Evolutionary conservation across 2,797 vertebrate genomes (phyloP), one percentile per base, ranked within the genome.

Genomic region (Lagocephalus sceleratus): DNA sequence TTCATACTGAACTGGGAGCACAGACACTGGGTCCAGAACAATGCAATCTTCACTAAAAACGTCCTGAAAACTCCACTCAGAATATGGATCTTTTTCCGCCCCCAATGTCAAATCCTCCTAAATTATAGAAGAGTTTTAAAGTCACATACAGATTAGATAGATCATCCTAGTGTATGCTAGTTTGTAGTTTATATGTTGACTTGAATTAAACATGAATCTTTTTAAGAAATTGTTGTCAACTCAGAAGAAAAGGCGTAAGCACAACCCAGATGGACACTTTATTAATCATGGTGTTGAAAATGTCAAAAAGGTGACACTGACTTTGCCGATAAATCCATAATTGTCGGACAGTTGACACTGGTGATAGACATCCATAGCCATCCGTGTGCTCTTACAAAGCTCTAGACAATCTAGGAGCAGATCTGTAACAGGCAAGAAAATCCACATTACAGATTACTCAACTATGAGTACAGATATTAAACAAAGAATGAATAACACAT

Each of bases 21-120:
- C 92, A 6, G 82, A 84, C 20, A 91, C 84, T 0, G 92, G 85
- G 75, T 98, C 95, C 38, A 98, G 91, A 49, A 99, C 92, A 20
- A 99, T 96, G 26, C 94, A 94, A 25, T 99, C 97, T 71, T 99
- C 97, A 14, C 82, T 94, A 71, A 99, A 99, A 68, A 94, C 86
- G 50, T 96, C 90, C 62, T 94, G 81, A 22, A 89, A 95, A 16
- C 85, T 92, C 91, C 92, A 95, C 53, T 96, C 93, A 39, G 89
- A 87, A 44, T 89, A 94, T 0, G 89, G 88, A 62, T 95, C 93
- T 74, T 91, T 92, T 10, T 93, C 92, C 39, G 90, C 80, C 61
- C 89, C 93, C 45, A 88, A 57, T 22, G 87, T 76, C 7, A 79
- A 51, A 69, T 91, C 83, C 96, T 98, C 69, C 10, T 38, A 35